Base-by-base conservation (phyloP, 2,888 invertebrate species). In the Phyllotreta cruciferae region DNA sequence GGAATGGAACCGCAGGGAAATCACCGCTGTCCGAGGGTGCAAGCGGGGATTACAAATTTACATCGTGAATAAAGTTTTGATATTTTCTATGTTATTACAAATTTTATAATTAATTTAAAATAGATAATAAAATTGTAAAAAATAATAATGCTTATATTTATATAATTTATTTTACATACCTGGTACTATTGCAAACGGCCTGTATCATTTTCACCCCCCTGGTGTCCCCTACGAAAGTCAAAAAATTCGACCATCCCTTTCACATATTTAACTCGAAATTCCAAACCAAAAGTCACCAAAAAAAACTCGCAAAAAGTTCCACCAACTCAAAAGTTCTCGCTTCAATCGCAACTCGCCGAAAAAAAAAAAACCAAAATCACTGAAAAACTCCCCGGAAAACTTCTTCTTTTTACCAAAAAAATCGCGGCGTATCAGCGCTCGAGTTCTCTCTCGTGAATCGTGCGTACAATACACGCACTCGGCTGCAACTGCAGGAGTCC, bases 401-500 rank as follows among this genome's bases (percentile, higher is more conserved):
- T 36, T 24, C 24, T 24, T 24, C 24, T 24, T 24, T 24, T 55
- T 34, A n/a, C n/a, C n/a, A n/a, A n/a, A 34, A 56, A 56, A 35
- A 10, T 49, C 49, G 49, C 50, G 41, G 13, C 49, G 47, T 41
- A 14, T 7, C 5, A 10, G 10, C 52, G 36, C 41, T 13, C 34
- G 35, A 34, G n/a, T n/a, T 49, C 13, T 6, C 10, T 11, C 44
- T 42, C 11, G 24, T 13, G 35, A 50, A 42, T 44, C 56, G 56
- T 56, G 77, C 75, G 75, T 75, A 71, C 62, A 68, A 68, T 64
- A 66, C 76, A 76, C 77, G 77, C 76, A 77, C 75, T 64, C 64
- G 70, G 73, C 74, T 79, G 78, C 78, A 77, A 80, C 80, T 80
- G 79, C 77, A 76, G 75, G 73, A 67, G 62, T 70, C 67, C 53